Base-by-base conservation (phyloP, 2,888 invertebrate genomes). In the Andrena chrysosceles region DNA sequence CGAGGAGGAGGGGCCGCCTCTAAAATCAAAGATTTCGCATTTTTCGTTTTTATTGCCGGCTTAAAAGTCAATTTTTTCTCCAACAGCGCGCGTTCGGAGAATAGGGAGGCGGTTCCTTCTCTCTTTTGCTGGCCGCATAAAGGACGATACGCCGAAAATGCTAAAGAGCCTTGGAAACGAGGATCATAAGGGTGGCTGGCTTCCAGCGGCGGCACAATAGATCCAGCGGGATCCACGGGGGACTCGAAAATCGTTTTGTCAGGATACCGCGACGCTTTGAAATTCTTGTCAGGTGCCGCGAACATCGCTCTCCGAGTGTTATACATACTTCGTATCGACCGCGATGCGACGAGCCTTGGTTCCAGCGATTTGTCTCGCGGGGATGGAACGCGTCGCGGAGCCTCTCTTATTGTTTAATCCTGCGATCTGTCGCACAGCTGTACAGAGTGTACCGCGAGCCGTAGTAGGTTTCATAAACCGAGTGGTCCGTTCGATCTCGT, bases 11-110 rank as follows among this genome's bases (percentile, higher is more conserved):
- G 68, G 13, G 13, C 56, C 66, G 86, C 89, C 89, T 90, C 91
- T 91, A 91, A 92, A 92, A 91, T 91, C 90, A 89, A 87, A 91
- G 89, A 90, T 91, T 89, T 90, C 90, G 90, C 91, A 90, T 93
- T 92, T 92, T 91, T 89, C 90, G 86, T 79, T 93, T 93, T 94
- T 93, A 94, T 92, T 93, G 93, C 90, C 91, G 92, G 91, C 93
- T 93, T 93, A 93, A 93, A 93, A 92, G 90, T 89, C 93, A 90
- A 92, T 93, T 90, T 91, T 92, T 91, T 87, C 83, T 68, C 64
- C 35, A 62, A 72, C 64, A 71, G 74, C 63, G 72, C 54, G 52
- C 49, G 29, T 56, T 56, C 54, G 23, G 56, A 20, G 60, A 60
- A 63, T 20, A 26, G 62, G 56, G 23, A 63, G 78, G 77, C 73